A percentile compares a stretch with the other conserved stretches of the same genome.
phyloP scores from a whole-genome alignment of 1,140 invertebrate species.

The Stegodyphus mimosarum region DNA sequence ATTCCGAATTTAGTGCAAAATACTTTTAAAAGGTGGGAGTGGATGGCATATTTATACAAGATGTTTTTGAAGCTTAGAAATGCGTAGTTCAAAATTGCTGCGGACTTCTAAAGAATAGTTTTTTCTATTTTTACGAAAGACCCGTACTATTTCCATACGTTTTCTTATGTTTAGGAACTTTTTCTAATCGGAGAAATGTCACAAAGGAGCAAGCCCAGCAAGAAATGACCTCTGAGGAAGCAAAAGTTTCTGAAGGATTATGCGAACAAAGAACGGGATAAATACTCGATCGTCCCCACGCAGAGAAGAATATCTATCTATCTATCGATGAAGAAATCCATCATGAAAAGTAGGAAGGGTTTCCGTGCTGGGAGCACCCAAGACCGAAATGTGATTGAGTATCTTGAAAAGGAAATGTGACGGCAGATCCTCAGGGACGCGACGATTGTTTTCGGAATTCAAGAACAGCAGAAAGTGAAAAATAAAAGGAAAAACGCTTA shows the following conservation, averaged over 20 bases:
- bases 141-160: constrained; percentile 43
- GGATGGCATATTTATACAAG: too few relatives aligned
- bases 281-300: constrained; percentile 34
- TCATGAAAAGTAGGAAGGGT: constrained; percentile 51
- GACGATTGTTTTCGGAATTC: constrained; percentile 46
- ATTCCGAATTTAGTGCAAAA: too few relatives aligned
- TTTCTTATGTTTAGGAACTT: constrained; percentile 34
- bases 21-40: too few relatives aligned
- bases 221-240: constrained; percentile 50
- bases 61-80: too few relatives aligned
- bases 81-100: too few relatives aligned
- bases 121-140: not conserved
- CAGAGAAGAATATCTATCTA: constrained; percentile 41
- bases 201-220: constrained; percentile 29
- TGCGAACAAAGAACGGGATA: constrained; percentile 59
- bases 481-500: constrained; percentile 11
- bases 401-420: constrained; percentile 28
- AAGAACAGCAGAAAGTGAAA: constrained; percentile 33
- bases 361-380: constrained; percentile 29
- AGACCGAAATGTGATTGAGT: constrained; percentile 49
- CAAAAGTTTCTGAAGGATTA: constrained; percentile 56
- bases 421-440: constrained; percentile 30
- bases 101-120: too few relatives aligned
- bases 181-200: constrained; percentile 49
- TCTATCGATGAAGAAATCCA: constrained; percentile 58